Conservation (phyloP, 2,888 invertebrate genomes). For the Nymphalis urticae region DNA sequence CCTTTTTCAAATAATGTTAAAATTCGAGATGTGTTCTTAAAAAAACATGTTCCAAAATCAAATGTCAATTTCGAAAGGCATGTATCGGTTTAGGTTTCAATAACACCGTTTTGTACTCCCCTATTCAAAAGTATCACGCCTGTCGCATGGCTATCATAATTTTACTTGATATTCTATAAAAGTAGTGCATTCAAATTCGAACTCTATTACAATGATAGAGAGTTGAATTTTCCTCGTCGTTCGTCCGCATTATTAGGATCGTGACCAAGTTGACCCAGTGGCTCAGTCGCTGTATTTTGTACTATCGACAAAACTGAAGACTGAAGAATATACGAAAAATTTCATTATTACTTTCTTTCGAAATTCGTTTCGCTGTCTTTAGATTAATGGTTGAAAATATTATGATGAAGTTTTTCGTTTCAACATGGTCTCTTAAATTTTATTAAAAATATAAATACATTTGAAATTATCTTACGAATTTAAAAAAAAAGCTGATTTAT, state of each 20-base stretch:
- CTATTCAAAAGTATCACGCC: slow-evolving; percentile 27
- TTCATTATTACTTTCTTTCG: slow-evolving; percentile 12
- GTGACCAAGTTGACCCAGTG: slow-evolving; percentile 34
- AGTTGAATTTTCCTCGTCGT: slow-evolving; percentile 5
- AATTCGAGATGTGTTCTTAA: background rate
- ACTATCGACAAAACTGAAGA: slow-evolving; percentile 24
- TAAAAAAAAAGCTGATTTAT: background rate
- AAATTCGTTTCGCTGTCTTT: background rate
- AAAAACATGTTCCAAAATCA: background rate
- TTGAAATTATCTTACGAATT: background rate
- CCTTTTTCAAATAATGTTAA: too few species aligned
- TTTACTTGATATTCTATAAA: slow-evolving; percentile 28
- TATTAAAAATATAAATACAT: background rate
- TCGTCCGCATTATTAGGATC: slow-evolving; percentile 25
- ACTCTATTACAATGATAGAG: background rate
- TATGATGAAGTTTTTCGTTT: too few species aligned
- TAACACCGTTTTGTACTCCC: slow-evolving; percentile 25
- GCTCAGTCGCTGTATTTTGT: slow-evolving; percentile 29
- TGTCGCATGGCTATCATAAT: slow-evolving; percentile 33
- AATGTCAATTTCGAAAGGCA: background rate
- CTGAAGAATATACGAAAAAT: slow-evolving; percentile 4
- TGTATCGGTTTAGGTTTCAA: slow-evolving; percentile 18
- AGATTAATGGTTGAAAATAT: too few species aligned
- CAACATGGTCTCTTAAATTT: too few species aligned
- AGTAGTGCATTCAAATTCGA: background rate